Percentiles rank a stretch among this genome's conserved stretches.
phyloP scores from a whole-genome alignment of 2,113 vertebrate species.

The Sapajus apella region DNA sequence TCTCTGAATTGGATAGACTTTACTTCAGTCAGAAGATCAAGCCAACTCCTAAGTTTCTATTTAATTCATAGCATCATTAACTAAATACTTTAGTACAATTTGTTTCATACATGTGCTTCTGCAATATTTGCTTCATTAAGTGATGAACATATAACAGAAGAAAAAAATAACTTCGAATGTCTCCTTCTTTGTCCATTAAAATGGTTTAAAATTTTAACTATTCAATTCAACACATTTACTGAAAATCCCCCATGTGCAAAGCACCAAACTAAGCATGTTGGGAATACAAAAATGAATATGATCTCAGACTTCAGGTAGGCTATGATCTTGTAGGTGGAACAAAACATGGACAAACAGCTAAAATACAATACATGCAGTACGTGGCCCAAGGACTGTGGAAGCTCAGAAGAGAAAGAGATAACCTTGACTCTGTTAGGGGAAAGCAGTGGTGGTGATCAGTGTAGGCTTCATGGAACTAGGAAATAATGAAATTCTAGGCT shows the following conservation, averaged over 20 bases:
- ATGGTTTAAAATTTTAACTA: constrained; percentile 40
- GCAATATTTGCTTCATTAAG: constrained; percentile 33
- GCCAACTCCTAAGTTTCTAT: not conserved
- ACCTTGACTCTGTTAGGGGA: not conserved
- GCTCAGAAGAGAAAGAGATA: constrained; percentile 13
- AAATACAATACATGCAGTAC: not conserved
- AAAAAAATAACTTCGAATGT: not conserved
- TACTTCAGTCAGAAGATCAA: not conserved
- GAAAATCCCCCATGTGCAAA: not conserved
- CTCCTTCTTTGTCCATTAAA: not conserved
- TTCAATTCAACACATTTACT: not conserved
- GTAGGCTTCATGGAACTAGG: not conserved
- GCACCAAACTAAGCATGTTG: not conserved
- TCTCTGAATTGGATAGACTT: not conserved
- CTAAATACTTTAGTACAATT: constrained; percentile 32
- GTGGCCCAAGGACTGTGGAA: not conserved
- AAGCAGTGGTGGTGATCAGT: not conserved
- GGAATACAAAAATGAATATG: not conserved
- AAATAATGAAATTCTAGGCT: not conserved
- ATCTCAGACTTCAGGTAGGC: constrained; percentile 8
- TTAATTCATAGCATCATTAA: constrained; percentile 1
- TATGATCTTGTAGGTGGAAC: not conserved
- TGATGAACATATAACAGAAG: not conserved
- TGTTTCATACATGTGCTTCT: not conserved
- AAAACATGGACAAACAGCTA: constrained; percentile 10